Evolutionary conservation across 92 coral and sea anemone species (phyloP), one percentile per base, ranked within the genome.

Genomic region (Isaurus tuberculatus): DNA sequence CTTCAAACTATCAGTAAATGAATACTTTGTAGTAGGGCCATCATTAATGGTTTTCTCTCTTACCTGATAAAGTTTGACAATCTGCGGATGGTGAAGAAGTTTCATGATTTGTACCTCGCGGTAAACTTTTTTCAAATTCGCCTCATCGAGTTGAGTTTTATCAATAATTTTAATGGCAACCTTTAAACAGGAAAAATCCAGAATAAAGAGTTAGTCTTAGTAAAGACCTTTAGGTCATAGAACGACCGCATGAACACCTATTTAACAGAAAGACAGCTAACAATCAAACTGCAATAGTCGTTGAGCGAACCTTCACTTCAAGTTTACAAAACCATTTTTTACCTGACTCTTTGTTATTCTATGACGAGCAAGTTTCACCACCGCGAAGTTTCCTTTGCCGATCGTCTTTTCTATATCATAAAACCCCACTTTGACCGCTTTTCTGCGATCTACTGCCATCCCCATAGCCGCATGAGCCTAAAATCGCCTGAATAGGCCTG

Each of bases 41-140:
- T 29, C 8, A 2, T 9, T 22, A 63, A 63, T 63, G 13, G 3
- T 16, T 63, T n/a, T 86, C 8, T 44, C 73, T 75, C 90, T 83
- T 73, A 97, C 99, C 98, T 97, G 99, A 73, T 97, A 97, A 22
- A 97, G 82, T 73, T 97, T 97, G 0, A 94, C 93, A 73, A 97
- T 92, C 28, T 97, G 92, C 1, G 99, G 99, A 74, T 97, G 99
- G 60, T 94, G 92, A 30, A 97, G 89, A 6, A 97, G 86, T 73
- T 97, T 97, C 99, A 97, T 97, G 17, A 97, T 97, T 84, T 97
- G 97, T n/a, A 97, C 94, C 85, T 97, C 99, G 70, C 99, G 97
- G 87, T 97, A 92, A 9, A 97, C 95, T 88, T 97, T 97, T 93
- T 92, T 94, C 70, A 97, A 81, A 85, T 97, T 97, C 84, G 95